Evolutionary conservation across 37 sponge, comb jelly and placozoan genomes (phyloP).

Genomic region (Mnemiopsis leidyi): DNA sequence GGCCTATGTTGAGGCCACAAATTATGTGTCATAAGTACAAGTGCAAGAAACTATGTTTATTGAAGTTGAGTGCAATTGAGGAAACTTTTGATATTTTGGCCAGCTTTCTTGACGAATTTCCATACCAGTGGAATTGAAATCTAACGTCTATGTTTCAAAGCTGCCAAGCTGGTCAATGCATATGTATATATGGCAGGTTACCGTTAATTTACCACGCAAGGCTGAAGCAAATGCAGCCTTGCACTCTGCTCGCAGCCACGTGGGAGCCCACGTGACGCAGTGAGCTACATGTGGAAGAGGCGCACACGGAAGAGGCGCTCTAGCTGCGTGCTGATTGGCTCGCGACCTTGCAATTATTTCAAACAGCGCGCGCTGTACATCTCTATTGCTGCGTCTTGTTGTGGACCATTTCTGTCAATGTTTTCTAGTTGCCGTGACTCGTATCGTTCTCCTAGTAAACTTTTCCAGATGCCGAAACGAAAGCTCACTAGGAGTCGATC

Average conservation of each 20-base stretch:
- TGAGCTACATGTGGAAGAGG: neutral
- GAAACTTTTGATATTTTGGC: neutral
- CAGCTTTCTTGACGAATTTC: neutral
- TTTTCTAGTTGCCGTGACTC: slow-evolving; percentile 12
- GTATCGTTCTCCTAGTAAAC: neutral
- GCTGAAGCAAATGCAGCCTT: slow-evolving; percentile 48
- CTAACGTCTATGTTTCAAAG: neutral
- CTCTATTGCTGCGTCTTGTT: neutral
- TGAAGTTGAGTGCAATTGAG: neutral
- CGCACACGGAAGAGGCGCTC: neutral
- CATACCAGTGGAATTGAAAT: neutral
- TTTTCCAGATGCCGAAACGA: slow-evolving; percentile 29
- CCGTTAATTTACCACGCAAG: slow-evolving; percentile 46
- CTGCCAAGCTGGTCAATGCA: neutral
- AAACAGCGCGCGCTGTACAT: slow-evolving; percentile 46
- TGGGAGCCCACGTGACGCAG: slow-evolving; percentile 8
- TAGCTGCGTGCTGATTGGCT: slow-evolving; percentile 15
- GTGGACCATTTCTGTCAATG: slow-evolving; percentile 41
- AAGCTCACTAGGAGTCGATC: neutral
- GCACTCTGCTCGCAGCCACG: slow-evolving; percentile 37
- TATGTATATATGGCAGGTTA: neutral
- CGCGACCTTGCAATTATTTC: slow-evolving; percentile 51
- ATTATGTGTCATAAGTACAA: neutral
- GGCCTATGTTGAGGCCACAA: neutral
- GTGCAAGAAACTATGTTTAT: neutral